Evolutionary conservation across 2,888 invertebrate species (phyloP).

Genomic region (Labia minor): DNA sequence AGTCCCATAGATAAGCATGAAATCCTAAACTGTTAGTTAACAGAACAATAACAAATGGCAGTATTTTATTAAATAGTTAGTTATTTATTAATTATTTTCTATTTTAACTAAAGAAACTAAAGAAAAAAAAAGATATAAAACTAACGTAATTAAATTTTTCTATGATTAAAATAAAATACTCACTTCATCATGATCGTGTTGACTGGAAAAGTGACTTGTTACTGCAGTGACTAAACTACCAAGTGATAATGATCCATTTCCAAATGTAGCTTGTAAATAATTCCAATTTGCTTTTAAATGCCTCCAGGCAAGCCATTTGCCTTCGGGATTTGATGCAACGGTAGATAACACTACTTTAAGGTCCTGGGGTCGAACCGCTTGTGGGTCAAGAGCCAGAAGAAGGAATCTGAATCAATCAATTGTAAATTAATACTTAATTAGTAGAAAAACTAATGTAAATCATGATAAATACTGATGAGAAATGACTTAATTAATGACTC

Average conservation of each 20-base stretch:
- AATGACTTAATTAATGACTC: neutral
- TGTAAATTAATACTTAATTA: neutral
- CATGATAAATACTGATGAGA: neutral
- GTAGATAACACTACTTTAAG: slow-evolving; percentile 59
- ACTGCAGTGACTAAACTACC: slow-evolving; percentile 53
- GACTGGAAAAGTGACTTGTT: slow-evolving; percentile 56
- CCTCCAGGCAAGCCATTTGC: slow-evolving; percentile 59
- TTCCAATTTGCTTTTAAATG: slow-evolving; percentile 62
- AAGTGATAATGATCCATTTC: slow-evolving; percentile 52
- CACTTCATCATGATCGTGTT: slow-evolving; percentile 64
- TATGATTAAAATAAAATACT: slow-evolving; percentile 22
- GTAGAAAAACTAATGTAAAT: too few relatives aligned
- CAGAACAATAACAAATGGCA: too few relatives aligned
- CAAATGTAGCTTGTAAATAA: slow-evolving; percentile 49
- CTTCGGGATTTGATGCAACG: slow-evolving; percentile 61
- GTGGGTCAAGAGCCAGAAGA: slow-evolving; percentile 57
- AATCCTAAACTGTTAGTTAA: too few relatives aligned
- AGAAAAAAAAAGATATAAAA: too few relatives aligned
- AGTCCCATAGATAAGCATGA: too few relatives aligned
- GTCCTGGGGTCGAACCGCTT: slow-evolving; percentile 56
- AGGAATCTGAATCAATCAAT: slow-evolving; percentile 51
- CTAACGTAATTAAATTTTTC: too few relatives aligned
- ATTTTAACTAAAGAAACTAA: too few relatives aligned
- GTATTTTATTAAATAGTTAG: too few relatives aligned
- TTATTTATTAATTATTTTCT: too few relatives aligned